phyloP scores from a whole-genome alignment of 2,888 invertebrate species.

The Synergus japonicus region DNA sequence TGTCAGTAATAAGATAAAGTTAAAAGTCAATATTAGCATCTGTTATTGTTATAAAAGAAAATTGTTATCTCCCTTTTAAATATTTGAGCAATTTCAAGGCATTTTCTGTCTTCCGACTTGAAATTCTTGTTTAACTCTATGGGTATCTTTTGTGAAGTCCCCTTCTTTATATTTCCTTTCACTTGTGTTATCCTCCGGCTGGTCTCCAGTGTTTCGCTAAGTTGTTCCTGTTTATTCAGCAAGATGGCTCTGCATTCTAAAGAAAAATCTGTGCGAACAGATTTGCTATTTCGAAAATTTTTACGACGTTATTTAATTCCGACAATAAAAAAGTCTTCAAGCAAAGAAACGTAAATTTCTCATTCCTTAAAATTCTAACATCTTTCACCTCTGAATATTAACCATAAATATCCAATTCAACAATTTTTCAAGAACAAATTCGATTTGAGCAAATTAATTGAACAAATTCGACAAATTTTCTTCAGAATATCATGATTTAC shows the following conservation, averaged over 20 bases:
- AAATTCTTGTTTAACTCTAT: not conserved
- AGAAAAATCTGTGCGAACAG: not conserved
- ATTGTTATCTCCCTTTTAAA: too few species aligned
- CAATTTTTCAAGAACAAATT: too few species aligned
- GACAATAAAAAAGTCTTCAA: too few species aligned
- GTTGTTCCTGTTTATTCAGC: conserved; percentile 13
- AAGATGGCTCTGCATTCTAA: conserved; percentile 18
- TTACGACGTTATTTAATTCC: too few species aligned
- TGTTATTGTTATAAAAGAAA: too few species aligned
- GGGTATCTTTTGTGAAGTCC: not conserved
- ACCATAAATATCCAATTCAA: too few species aligned
- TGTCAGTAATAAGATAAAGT: not conserved
- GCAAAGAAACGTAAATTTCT: too few species aligned
- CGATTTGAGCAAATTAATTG: too few species aligned
- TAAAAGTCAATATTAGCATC: too few species aligned
- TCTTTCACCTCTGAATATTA: too few species aligned
- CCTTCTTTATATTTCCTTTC: conserved; percentile 2
- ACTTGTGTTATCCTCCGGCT: conserved; percentile 9
- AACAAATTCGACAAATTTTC: not conserved
- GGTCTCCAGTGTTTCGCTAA: not conserved
- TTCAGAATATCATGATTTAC: too few species aligned
- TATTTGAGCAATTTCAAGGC: not conserved
- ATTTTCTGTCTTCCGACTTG: not conserved
- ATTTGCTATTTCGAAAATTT: not conserved
- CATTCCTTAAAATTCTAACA: too few species aligned